Evolutionary conservation across 2,888 invertebrate genomes (phyloP).

Genomic region (Pristionchus fissidentatus): DNA sequence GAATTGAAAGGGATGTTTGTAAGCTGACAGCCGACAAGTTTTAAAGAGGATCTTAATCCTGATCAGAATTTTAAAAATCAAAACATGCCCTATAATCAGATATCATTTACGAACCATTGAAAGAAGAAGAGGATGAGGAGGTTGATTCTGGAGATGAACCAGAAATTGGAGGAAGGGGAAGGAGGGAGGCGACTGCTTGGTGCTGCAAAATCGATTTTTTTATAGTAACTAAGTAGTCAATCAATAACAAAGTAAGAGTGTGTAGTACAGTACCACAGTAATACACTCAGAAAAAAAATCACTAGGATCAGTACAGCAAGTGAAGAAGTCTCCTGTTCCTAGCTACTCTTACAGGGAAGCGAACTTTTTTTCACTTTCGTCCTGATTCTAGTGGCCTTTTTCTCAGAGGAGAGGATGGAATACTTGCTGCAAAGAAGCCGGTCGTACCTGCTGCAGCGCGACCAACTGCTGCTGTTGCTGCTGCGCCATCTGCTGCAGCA

Average conservation of each 20-base stretch:
- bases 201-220: conserved; percentile 6
- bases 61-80: too few species aligned
- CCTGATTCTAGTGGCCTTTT: background rate
- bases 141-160: conserved; percentile 44
- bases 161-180: conserved; percentile 24
- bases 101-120: background rate
- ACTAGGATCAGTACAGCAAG: too few species aligned
- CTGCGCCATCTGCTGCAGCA: conserved; percentile 30
- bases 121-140: conserved; percentile 39
- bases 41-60: too few species aligned
- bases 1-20: too few species aligned
- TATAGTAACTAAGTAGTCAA: too few species aligned
- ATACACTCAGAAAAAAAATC: too few species aligned
- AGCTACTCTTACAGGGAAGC: too few species aligned
- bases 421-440: background rate
- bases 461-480: conserved; percentile 11
- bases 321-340: too few species aligned
- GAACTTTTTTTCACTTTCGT: background rate
- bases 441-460: background rate
- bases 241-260: too few species aligned
- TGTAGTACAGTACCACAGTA: too few species aligned
- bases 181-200: conserved; percentile 20
- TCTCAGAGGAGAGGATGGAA: background rate
- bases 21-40: background rate
- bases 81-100: background rate